Percentiles rank a stretch among this genome's conserved stretches.
Conservation (phyloP, 2,888 invertebrate genomes). For the Drosophila barbarae region DNA sequence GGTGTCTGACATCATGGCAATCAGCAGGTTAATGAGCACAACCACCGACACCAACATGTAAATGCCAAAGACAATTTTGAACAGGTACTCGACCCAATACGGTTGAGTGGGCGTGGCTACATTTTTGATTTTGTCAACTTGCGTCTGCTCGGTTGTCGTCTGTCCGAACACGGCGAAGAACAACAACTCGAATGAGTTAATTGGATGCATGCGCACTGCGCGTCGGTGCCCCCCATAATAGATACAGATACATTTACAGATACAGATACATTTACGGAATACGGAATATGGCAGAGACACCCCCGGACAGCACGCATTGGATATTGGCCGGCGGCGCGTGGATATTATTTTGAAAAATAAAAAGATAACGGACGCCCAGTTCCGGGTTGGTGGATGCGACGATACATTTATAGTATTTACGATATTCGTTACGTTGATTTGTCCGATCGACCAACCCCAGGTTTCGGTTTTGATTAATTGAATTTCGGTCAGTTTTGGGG, state of each 20-base stretch:
- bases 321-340: slow-evolving; percentile 37
- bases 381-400: slow-evolving; percentile 57
- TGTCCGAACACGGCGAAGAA: slow-evolving; percentile 99
- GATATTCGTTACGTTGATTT: slow-evolving; percentile 2
- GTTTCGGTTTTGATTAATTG: slow-evolving; percentile 9
- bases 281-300: slow-evolving; percentile 29
- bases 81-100: slow-evolving; percentile 90
- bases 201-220: slow-evolving; percentile 93
- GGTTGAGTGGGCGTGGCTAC: slow-evolving; percentile 83
- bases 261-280: not conserved
- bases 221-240: slow-evolving; percentile 52
- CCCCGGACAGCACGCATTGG: slow-evolving; percentile 38
- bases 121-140: slow-evolving; percentile 83
- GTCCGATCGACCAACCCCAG: slow-evolving; percentile 34
- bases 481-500: slow-evolving; percentile 34
- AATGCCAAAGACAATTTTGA: slow-evolving; percentile 93
- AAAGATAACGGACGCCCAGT: slow-evolving; percentile 71
- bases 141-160: slow-evolving; percentile 90
- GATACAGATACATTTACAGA: not conserved
- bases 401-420: not conserved
- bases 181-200: slow-evolving; percentile 96
- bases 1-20: slow-evolving; percentile 99
- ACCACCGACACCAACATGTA: slow-evolving; percentile 99
- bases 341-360: slow-evolving; percentile 67
- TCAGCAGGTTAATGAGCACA: slow-evolving; percentile 98